Percentiles rank a stretch among this genome's conserved stretches.
Evolutionary conservation across 2,113 vertebrate genomes (phyloP).

Genomic region (Capreolus pygargus): DNA sequence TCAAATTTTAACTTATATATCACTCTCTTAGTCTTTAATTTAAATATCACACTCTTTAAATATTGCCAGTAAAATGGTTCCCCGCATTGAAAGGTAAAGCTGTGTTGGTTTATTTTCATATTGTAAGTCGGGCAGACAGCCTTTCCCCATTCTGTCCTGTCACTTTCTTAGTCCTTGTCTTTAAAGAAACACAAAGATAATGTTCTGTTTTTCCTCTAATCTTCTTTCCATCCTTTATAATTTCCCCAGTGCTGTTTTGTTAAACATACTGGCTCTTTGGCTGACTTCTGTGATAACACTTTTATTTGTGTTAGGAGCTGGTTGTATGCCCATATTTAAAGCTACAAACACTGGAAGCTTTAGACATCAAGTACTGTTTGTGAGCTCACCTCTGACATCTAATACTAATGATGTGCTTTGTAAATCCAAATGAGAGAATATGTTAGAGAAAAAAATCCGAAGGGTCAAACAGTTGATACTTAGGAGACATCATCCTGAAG

Average conservation of each 20-base stretch:
- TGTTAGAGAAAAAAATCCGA: conserved; percentile 31
- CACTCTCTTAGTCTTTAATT: conserved; percentile 32
- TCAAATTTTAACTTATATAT: conserved; percentile 38
- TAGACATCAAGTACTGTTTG: conserved; percentile 42
- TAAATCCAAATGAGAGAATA: conserved; percentile 61
- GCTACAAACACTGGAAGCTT: conserved; percentile 32
- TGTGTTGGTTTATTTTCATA: conserved; percentile 29
- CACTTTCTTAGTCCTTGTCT: conserved; percentile 45
- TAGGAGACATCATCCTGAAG: conserved; percentile 18
- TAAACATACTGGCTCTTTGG: conserved; percentile 29
- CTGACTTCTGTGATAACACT: background rate
- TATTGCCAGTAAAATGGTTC: background rate
- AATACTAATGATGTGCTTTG: conserved; percentile 60
- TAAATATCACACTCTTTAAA: background rate
- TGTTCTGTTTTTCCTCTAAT: conserved; percentile 46
- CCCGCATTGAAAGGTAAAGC: background rate
- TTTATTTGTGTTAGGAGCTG: conserved; percentile 47
- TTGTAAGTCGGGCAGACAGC: background rate
- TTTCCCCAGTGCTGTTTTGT: conserved; percentile 46
- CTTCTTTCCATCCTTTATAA: conserved; percentile 46
- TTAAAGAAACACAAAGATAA: conserved; percentile 46
- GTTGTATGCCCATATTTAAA: conserved; percentile 44
- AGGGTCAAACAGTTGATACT: background rate
- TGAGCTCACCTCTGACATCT: conserved; percentile 63
- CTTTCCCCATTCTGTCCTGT: background rate